Evolutionary conservation across 2,797 vertebrate species (phyloP).

Genomic region (Thalassophryne amazonica): DNA sequence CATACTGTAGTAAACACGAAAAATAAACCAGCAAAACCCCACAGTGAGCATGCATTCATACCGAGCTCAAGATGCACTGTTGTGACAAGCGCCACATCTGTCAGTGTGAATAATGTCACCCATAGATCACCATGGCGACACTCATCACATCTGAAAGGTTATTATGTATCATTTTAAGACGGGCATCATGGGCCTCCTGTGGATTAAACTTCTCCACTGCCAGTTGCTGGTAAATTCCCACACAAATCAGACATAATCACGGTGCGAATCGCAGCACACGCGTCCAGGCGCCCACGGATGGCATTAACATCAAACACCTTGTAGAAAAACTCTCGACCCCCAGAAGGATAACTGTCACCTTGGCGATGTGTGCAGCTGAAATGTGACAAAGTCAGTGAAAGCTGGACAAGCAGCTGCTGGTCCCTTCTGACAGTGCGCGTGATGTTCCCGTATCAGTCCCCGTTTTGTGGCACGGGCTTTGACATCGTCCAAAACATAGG

Average conservation of each 20-base stretch:
- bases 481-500: constrained; percentile 14
- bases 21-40: constrained; percentile 2
- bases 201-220: constrained; percentile 18
- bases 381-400: constrained; percentile 39
- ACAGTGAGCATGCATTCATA: constrained; percentile 1
- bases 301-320: constrained; percentile 51
- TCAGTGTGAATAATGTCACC: constrained; percentile 48
- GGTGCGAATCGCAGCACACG: constrained; percentile 15
- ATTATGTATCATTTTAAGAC: constrained; percentile 53
- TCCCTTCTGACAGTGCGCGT: constrained; percentile 41
- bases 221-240: constrained; percentile 26
- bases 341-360: constrained; percentile 35
- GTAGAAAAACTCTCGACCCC: constrained; percentile 8
- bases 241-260: constrained; percentile 25
- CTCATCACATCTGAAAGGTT: constrained; percentile 57
- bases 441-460: constrained; percentile 43
- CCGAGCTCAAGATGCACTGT: constrained; percentile 28
- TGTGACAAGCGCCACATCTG: constrained; percentile 57
- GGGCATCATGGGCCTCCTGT: constrained; percentile 24
- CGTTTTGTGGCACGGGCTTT: constrained; percentile 22
- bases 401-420: constrained; percentile 58
- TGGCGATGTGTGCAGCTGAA: constrained; percentile 19
- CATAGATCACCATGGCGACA: constrained; percentile 52
- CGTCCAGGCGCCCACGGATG: constrained; percentile 18
- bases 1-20: neutral